A percentile compares a stretch with the other conserved stretches of the same genome.
phyloP scores from a whole-genome alignment of 2,797 vertebrate genomes.

The Pteronotus mesoamericanus region DNA sequence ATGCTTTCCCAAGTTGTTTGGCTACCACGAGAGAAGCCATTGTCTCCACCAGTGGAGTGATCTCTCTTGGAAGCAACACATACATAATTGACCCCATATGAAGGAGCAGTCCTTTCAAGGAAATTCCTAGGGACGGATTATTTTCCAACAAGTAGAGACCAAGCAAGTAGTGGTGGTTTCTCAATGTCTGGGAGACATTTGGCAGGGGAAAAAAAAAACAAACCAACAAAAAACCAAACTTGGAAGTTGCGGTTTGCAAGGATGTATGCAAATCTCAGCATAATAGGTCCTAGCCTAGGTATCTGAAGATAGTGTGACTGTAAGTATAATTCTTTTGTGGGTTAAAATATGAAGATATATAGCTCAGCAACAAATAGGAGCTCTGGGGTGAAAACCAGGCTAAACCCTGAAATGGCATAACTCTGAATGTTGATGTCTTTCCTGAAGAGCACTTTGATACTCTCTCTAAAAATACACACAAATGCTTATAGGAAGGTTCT shows the following conservation, averaged over 20 bases:
- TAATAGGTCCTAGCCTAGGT: neutral
- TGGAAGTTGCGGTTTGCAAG: slow-evolving; percentile 42
- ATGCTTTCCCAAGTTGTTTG: neutral
- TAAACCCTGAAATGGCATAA: slow-evolving; percentile 9
- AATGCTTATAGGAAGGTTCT: neutral
- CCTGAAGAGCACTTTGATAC: neutral
- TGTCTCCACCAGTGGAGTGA: neutral
- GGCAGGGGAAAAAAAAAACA: neutral
- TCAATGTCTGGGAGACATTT: slow-evolving; percentile 39
- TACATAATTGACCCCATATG: slow-evolving; percentile 21
- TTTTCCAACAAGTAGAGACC: slow-evolving; percentile 60
- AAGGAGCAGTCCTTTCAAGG: slow-evolving; percentile 52
- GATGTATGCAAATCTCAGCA: slow-evolving; percentile 19
- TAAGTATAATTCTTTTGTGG: slow-evolving; percentile 19
- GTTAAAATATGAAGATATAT: slow-evolving; percentile 19
- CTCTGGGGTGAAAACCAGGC: neutral
- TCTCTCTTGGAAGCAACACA: slow-evolving; percentile 30
- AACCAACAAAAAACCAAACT: neutral
- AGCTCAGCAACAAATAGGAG: slow-evolving; percentile 24
- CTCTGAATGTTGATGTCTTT: slow-evolving; percentile 8
- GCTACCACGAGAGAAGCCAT: slow-evolving; percentile 24
- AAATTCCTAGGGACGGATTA: slow-evolving; percentile 37
- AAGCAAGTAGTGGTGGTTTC: slow-evolving; percentile 46
- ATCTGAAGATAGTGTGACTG: neutral
- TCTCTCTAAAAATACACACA: slow-evolving; percentile 13